Evolutionary conservation across 2,113 vertebrate genomes (phyloP), one percentile per base, ranked within the genome.

Genomic region (Smithornis capensis): DNA sequence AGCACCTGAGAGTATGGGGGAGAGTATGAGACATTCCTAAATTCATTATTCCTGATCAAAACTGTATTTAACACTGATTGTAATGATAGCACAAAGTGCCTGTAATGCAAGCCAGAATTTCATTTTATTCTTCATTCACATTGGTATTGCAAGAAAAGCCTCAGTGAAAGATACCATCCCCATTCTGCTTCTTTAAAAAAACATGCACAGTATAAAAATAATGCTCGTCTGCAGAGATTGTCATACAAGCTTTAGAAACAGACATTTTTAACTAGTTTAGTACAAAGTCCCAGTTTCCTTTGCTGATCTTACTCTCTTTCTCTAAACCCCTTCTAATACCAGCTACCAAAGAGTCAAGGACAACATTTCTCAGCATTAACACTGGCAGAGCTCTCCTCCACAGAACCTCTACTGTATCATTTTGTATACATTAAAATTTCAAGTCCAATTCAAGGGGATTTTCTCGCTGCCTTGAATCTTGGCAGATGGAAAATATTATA

Each of bases 161-260:
- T 37, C 82, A 19, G 31, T 53, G 56, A 89, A 70, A 24, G 22
- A 80, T 9, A 35, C 47, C 52, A 47, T 24, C n/a, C 56, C 76
- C 31, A 19, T 60, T 63, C 82, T 67, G 76, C 67, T 92, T 80
- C 87, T 86, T 83, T 78, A 86, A 88, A 90, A 92, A 85, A 60
- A 52, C 27, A 90, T 19, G 44, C 69, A 79, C 63, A 77, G 50
- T 96, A 92, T 60, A 96, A 95, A 97, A 94, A 78, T 80, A 94
- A 80, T 25, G 42, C 42, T 95, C 87, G 55, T 89, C 76, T 92
- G 52, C 67, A 88, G 45, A 91, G 78, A 77, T 21, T 91, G 84
- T 90, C 82, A 59, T 7, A 71, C 2, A 63, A 62, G 45, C 74
- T 87, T 91, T 63, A 69, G 55, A 74, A 95, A 90, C 12, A 80